Evolutionary conservation across 2,888 invertebrate genomes (phyloP).

Genomic region (Leptinotarsa rubiginosa): DNA sequence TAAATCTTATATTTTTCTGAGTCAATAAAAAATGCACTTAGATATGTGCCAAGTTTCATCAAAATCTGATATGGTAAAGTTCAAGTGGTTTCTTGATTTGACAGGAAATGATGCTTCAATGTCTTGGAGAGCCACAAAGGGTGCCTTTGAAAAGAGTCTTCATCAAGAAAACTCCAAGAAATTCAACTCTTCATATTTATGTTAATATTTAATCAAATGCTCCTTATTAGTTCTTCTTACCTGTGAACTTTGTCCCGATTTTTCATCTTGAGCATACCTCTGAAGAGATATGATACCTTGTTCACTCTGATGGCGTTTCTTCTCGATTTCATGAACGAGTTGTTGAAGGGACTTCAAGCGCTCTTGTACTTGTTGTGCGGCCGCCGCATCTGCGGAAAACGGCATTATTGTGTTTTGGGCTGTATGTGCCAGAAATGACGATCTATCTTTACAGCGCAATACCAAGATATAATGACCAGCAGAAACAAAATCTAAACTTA

Average conservation of each 20-base stretch:
- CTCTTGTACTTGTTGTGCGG: slow-evolving; percentile 79
- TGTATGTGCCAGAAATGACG: slow-evolving; percentile 50
- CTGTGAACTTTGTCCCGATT: slow-evolving; percentile 58
- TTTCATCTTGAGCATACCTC: slow-evolving; percentile 73
- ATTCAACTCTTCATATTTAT: no score
- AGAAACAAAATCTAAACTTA: slow-evolving; percentile 43
- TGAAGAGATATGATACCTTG: slow-evolving; percentile 82
- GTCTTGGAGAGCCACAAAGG: no score
- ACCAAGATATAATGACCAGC: slow-evolving; percentile 68
- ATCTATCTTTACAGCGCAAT: slow-evolving; percentile 68
- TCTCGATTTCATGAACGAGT: slow-evolving; percentile 84
- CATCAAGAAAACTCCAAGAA: no score
- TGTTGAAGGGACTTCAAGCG: slow-evolving; percentile 81
- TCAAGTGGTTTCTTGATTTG: no score
- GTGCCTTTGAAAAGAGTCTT: no score
- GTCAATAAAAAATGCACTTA: no score
- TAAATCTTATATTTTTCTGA: no score
- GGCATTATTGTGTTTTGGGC: slow-evolving; percentile 71
- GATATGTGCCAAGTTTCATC: no score
- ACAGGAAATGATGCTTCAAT: no score
- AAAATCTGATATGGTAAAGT: no score
- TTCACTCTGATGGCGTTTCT: slow-evolving; percentile 83
- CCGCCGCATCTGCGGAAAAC: slow-evolving; percentile 78
- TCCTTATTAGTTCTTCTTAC: slow-evolving; percentile 42
- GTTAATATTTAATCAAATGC: no score